These are phyloP conservation scores for Melanerpes aurifrons DNA, from an alignment of 2,113 vertebrate species.

Conservation along the genomic window DNA sequence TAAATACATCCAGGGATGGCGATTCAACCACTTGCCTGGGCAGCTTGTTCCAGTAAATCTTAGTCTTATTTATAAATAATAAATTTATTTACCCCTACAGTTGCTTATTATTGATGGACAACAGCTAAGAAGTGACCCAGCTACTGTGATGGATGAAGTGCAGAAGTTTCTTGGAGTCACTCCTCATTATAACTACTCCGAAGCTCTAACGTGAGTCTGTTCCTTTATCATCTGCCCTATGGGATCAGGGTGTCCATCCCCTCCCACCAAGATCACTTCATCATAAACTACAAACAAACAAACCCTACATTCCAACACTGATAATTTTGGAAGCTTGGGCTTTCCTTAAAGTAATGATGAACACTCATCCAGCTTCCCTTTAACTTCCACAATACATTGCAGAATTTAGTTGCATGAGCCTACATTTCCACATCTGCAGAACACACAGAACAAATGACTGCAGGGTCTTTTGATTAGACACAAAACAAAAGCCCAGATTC, in stretches of 20 bases:
- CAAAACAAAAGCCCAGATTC: not conserved
- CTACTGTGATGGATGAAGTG: slow-evolving; percentile 94
- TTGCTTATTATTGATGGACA: slow-evolving; percentile 97
- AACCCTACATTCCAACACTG: accelerated
- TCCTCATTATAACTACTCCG: slow-evolving; percentile 94
- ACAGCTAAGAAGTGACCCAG: slow-evolving; percentile 92
- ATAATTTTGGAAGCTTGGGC: not conserved
- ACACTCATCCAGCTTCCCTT: not conserved
- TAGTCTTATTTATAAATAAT: not conserved
- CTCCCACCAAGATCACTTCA: not conserved
- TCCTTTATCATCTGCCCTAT: not conserved
- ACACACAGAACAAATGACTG: not conserved
- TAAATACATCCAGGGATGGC: no score
- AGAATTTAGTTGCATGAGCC: not conserved
- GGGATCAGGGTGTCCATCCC: not conserved
- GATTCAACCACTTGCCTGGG: no score
- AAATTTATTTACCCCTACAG: slow-evolving; percentile 70
- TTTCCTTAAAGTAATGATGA: not conserved
- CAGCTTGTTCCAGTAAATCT: not conserved
- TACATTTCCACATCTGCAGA: not conserved
- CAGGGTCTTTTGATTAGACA: not conserved
- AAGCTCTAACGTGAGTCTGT: slow-evolving; percentile 91
- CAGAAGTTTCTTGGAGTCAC: slow-evolving; percentile 95
- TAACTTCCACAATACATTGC: not conserved
- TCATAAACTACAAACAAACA: not conserved